Evolutionary conservation across 2,113 vertebrate genomes (phyloP).

Genomic region (Crocuta crocuta): DNA sequence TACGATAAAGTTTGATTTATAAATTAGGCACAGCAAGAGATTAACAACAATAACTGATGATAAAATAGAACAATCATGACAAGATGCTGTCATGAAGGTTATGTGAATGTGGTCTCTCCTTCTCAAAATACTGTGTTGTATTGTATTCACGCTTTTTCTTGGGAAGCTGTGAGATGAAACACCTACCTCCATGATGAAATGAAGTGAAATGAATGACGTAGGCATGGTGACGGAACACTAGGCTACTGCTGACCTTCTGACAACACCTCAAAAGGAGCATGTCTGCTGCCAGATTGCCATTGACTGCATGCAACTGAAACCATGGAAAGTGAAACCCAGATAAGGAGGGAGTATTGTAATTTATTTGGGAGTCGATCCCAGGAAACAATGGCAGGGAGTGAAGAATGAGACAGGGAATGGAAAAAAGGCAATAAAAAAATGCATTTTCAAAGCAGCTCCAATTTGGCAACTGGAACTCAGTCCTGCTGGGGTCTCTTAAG

Average conservation of each 20-base stretch:
- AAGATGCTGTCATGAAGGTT: not conserved
- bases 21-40: not conserved
- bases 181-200: not conserved
- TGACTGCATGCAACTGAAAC: not conserved
- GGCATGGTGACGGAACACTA: not conserved
- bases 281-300: not conserved
- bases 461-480: not conserved
- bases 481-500: not conserved
- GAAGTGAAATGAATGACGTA: not conserved
- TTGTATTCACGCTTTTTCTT: not conserved
- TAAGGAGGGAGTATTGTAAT: not conserved
- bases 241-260: not conserved
- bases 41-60: not conserved
- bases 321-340: not conserved
- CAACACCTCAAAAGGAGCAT: not conserved
- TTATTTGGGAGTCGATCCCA: not conserved
- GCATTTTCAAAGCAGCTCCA: not conserved
- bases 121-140: not conserved
- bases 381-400: not conserved
- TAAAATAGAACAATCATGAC: not conserved
- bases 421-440: constrained; percentile 7
- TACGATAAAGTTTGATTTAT: not conserved
- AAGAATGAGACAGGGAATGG: not conserved
- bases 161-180: not conserved
- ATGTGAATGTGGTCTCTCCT: not conserved